Evolutionary conservation across 2,797 vertebrate species (phyloP).

Genomic region (Centropyge bicolor): DNA sequence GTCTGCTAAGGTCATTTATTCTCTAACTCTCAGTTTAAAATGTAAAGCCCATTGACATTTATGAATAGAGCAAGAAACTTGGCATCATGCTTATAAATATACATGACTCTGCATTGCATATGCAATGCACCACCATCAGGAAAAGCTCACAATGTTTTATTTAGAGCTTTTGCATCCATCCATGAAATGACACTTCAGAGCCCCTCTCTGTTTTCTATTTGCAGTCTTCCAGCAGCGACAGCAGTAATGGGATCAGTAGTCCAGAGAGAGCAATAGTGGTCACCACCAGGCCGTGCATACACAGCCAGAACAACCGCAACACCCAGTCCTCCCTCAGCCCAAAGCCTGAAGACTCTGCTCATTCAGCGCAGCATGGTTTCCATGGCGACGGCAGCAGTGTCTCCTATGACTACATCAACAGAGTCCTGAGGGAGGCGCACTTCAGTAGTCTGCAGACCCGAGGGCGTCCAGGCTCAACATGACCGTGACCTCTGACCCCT

Average conservation of each 20-base stretch:
- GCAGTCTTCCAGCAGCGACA: conserved; percentile 90
- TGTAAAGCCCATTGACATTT: conserved; percentile 1
- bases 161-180: conserved; percentile 29
- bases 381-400: conserved; percentile 84
- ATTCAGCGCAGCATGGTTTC: conserved; percentile 87
- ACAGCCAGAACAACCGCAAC: conserved; percentile 80
- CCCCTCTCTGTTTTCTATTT: conserved; percentile 39
- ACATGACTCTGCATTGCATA: conserved; percentile 2
- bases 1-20: neutral
- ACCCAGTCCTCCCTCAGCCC: conserved; percentile 84
- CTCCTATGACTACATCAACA: conserved; percentile 96
- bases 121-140: conserved; percentile 24
- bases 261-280: conserved; percentile 87
- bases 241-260: conserved; percentile 92
- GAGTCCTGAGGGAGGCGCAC: conserved; percentile 97
- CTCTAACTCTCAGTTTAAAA: neutral
- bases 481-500: conserved; percentile 62
- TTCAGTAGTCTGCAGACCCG: conserved; percentile 97
- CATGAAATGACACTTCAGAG: conserved; percentile 10
- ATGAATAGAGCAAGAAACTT: neutral
- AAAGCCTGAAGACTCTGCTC: conserved; percentile 88
- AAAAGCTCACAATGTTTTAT: conserved; percentile 50
- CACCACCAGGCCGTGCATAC: conserved; percentile 78
- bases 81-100: conserved; percentile 13
- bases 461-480: conserved; percentile 90